Evolutionary conservation across 2,113 vertebrate species (phyloP), one percentile per base, ranked within the genome.

Genomic region (Hipposideros armiger): DNA sequence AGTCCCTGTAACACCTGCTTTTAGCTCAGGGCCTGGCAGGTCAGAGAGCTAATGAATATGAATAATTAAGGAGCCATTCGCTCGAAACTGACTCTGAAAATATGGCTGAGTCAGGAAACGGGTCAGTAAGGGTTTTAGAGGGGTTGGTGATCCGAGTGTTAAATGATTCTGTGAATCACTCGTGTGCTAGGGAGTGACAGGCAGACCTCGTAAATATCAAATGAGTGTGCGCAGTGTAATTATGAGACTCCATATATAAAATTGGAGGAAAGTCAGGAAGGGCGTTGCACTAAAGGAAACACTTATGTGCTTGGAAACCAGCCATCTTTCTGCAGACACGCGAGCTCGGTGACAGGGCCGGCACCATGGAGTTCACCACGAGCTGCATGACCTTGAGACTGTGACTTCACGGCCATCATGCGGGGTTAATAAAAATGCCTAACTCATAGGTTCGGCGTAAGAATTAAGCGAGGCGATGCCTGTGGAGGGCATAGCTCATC

Each of bases 241-340:
- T 87, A 92, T 56, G 81, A 94, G 78, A 92, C 76, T 50, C 76
- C 72, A 66, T 42, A 85, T 47, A 45, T 26, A 76, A 93, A 81
- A 77, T 24, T 64, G 26, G 69, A 40, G 19, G 26, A 62, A 64
- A 76, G 42, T 84, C 54, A 22, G 26, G 70, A 24, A 77, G 69
- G 87, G 32, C 45, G 4, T 87, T 94, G 87, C 95, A 52, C 91
- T 45, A 74, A 90, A 95, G 90, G 50, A 78, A 87, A 66, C 52
- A 81, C 20, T 15, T n/a, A 7, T 16, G 50, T 69, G 84, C 67
- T 36, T 67, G 30, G 84, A 95, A 90, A 54, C n/a, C 45, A 73
- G 73, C 58, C 72, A 54, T 82, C 67, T 77, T 69, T 40, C 74
- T 52, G 45, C 50, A 92, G 67, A 89, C 28, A 82, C 40, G 64